phyloP scores from a whole-genome alignment of 2,888 invertebrate species.

The Patella depressa region DNA sequence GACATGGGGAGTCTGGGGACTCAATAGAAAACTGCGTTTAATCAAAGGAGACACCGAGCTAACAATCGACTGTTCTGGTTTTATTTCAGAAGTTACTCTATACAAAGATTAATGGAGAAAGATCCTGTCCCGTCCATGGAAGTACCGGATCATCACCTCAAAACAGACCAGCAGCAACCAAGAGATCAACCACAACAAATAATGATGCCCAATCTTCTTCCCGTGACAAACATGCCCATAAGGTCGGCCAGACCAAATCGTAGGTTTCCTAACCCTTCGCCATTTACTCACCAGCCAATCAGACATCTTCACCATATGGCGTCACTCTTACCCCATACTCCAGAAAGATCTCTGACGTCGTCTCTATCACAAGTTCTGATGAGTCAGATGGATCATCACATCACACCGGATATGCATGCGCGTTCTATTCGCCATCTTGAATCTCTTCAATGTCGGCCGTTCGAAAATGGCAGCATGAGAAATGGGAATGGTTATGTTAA shows the following conservation, averaged over 20 bases:
- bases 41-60: too few relatives aligned
- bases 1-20: too few relatives aligned
- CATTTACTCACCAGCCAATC: neutral
- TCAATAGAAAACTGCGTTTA: too few relatives aligned
- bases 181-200: neutral
- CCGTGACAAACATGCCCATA: too few relatives aligned
- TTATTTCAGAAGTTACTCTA: neutral
- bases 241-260: too few relatives aligned
- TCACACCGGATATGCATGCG: neutral
- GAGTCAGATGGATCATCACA: constrained; percentile 2
- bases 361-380: neutral
- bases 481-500: neutral
- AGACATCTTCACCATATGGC: neutral
- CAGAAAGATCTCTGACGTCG: neutral
- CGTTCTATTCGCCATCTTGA: constrained; percentile 9
- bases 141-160: neutral
- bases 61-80: too few relatives aligned
- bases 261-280: too few relatives aligned
- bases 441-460: constrained; percentile 1
- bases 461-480: neutral
- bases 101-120: neutral
- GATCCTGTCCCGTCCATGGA: neutral
- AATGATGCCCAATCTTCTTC: neutral
- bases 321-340: neutral
- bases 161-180: neutral